Percentiles rank a stretch among this genome's conserved stretches.
phyloP scores from a whole-genome alignment of 2,888 invertebrate genomes.

The Cantharis flavilabris region DNA sequence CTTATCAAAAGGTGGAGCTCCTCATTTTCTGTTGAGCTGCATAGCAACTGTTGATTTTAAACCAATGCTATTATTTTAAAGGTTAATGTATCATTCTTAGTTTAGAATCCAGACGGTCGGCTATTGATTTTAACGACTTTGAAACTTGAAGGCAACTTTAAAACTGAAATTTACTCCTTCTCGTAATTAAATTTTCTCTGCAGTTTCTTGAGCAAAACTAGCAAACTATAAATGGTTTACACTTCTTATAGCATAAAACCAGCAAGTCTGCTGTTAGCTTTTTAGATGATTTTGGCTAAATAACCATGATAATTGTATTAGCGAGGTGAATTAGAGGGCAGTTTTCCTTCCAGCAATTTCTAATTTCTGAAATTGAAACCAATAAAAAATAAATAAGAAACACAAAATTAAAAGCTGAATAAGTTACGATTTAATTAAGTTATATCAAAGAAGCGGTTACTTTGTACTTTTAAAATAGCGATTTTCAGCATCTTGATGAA shows the following conservation, averaged over 20 bases:
- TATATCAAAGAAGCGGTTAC: not conserved
- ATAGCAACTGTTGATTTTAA: no score
- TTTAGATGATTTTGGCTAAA: not conserved
- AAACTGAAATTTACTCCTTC: not conserved
- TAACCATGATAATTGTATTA: not conserved
- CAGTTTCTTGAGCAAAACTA: not conserved
- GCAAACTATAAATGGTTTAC: not conserved
- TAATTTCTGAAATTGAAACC: not conserved
- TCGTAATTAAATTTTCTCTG: not conserved
- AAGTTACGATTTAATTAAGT: not conserved
- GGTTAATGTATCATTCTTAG: not conserved
- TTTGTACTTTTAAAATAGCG: not conserved
- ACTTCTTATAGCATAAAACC: not conserved
- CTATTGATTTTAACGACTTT: not conserved
- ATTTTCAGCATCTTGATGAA: not conserved
- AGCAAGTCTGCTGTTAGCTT: no score
- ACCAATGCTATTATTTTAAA: no score
- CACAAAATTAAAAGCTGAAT: not conserved
- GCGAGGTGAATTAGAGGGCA: not conserved
- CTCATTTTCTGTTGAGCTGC: no score
- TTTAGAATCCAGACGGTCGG: not conserved
- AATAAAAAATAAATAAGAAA: not conserved
- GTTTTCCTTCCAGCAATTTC: not conserved
- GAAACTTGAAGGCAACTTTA: not conserved
- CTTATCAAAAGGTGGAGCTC: no score